phyloP scores from a whole-genome alignment of 2,888 invertebrate species.

The Sicus ferrugineus region DNA sequence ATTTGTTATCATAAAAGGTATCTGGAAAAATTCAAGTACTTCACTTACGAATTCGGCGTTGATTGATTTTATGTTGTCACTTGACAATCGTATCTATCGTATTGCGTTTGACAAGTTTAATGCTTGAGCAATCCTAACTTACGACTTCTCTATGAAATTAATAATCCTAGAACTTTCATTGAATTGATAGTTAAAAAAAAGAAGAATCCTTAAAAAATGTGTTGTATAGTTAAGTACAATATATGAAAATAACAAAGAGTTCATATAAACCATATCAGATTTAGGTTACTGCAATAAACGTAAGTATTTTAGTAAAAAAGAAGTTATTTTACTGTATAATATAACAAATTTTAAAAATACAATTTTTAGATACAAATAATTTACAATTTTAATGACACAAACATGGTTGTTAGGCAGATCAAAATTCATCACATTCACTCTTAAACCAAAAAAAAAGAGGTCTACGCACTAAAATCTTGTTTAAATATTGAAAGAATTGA shows the following conservation, averaged over 20 bases:
- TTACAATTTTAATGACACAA: too few relatives aligned
- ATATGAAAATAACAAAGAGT: not conserved
- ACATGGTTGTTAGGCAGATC: slow-evolving; percentile 29
- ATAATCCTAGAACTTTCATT: not conserved
- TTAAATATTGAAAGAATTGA: slow-evolving; percentile 23
- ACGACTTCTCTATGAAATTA: not conserved
- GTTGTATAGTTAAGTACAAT: not conserved
- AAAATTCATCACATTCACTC: slow-evolving; percentile 41
- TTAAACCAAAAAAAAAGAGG: slow-evolving; percentile 41
- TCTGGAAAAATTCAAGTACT: slow-evolving; percentile 10
- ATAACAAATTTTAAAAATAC: slow-evolving; percentile 27
- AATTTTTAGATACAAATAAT: too few relatives aligned
- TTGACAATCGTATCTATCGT: not conserved
- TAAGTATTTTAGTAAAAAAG: too few relatives aligned
- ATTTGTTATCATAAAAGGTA: slow-evolving; percentile 8
- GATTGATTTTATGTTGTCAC: not conserved
- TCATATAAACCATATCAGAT: too few relatives aligned
- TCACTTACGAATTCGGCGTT: slow-evolving; percentile 19
- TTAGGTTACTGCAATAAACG: too few relatives aligned
- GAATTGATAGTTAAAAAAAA: not conserved
- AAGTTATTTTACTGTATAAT: too few relatives aligned
- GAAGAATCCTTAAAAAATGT: not conserved
- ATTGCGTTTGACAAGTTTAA: too few relatives aligned
- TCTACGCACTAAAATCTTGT: slow-evolving; percentile 42
- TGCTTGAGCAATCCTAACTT: not conserved